These are phyloP conservation scores for Sceloporus undulatus DNA, from an alignment of 2,113 vertebrate genomes.

Conservation along the genomic window DNA sequence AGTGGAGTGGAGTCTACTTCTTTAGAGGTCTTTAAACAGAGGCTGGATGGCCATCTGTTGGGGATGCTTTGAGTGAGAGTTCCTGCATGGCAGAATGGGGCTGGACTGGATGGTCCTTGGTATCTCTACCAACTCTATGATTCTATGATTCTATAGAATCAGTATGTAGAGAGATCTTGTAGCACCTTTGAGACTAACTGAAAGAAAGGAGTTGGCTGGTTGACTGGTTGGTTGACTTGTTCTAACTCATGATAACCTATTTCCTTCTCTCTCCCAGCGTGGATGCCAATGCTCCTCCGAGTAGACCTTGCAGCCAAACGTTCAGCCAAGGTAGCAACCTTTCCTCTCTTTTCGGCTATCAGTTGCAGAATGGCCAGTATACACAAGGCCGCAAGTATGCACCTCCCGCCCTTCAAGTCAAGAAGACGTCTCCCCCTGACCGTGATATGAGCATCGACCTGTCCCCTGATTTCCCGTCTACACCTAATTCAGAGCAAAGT, in stretches of 20 bases:
- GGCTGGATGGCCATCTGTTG: too few species aligned
- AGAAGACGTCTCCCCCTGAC: constrained; percentile 39
- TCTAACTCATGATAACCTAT: background rate
- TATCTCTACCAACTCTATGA: too few species aligned
- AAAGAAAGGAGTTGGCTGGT: too few species aligned
- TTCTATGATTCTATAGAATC: too few species aligned
- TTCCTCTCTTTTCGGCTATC: constrained; percentile 67
- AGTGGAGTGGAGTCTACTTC: too few species aligned
- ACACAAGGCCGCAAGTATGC: constrained; percentile 62
- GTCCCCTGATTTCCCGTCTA: constrained; percentile 1
- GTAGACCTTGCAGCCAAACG: constrained; percentile 52
- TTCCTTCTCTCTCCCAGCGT: constrained; percentile 63
- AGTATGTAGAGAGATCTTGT: too few species aligned
- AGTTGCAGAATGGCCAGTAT: constrained; percentile 65
- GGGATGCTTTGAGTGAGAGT: too few species aligned
- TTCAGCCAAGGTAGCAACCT: constrained; percentile 66
- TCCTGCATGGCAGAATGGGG: too few species aligned
- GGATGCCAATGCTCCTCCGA: constrained; percentile 67
- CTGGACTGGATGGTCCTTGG: too few species aligned
- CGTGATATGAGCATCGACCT: constrained; percentile 57
- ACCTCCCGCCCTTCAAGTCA: constrained; percentile 28
- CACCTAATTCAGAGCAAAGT: background rate
- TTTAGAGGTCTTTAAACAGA: too few species aligned
- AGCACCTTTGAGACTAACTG: too few species aligned
- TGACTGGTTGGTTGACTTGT: too few species aligned